Conservation (phyloP, 2,888 invertebrate species). For the Ormyrus thymus region DNA sequence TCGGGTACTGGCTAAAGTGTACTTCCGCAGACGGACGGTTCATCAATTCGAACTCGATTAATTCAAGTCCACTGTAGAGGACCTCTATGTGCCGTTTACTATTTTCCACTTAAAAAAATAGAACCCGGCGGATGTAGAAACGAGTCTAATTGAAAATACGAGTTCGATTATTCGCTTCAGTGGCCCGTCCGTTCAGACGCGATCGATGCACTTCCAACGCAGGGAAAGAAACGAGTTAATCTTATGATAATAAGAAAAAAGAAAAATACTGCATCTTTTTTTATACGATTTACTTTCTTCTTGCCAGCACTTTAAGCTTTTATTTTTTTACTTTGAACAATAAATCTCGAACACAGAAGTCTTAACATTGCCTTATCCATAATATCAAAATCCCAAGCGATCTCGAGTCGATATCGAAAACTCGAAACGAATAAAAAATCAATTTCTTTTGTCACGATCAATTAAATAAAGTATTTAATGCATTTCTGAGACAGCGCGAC, state of each 20-base stretch:
- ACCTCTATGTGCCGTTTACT: neutral
- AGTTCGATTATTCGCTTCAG: constrained; percentile 39
- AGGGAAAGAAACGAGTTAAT: neutral
- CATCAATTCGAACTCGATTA: constrained; percentile 20
- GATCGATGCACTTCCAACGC: constrained; percentile 4
- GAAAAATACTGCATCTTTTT: neutral
- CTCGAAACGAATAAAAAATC: too few species aligned
- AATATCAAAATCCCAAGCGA: too few species aligned
- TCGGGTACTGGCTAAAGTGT: neutral
- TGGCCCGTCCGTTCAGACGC: constrained; percentile 18
- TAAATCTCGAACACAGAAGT: neutral
- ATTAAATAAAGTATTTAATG: too few species aligned
- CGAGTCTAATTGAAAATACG: constrained; percentile 49
- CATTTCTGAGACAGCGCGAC: too few species aligned
- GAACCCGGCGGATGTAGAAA: neutral
- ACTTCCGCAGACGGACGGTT: neutral
- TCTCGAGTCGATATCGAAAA: too few species aligned
- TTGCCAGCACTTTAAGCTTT: too few species aligned
- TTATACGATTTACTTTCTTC: too few species aligned
- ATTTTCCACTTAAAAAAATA: constrained; percentile 16
- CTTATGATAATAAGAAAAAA: constrained; percentile 2
- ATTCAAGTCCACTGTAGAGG: constrained; percentile 27
- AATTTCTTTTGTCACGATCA: too few species aligned
- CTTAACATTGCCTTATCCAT: too few species aligned
- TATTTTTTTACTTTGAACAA: too few species aligned